Evolutionary conservation across 2,797 vertebrate genomes (phyloP), one percentile per base, ranked within the genome.

Genomic region (Echeneis naucrates): DNA sequence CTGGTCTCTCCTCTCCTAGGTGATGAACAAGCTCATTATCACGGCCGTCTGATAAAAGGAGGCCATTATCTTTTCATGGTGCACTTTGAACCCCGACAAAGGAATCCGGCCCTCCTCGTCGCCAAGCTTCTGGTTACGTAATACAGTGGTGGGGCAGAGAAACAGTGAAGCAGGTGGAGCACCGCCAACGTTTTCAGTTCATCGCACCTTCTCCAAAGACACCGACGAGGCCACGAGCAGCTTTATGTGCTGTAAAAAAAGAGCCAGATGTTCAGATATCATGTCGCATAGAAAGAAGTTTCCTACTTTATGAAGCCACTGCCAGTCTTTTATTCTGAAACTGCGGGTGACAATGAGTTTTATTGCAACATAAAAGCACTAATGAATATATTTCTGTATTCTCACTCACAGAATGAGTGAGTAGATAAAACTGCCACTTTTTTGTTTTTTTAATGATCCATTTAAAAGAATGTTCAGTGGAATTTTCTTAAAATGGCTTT

Each of bases 1-100:
- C 44, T 37, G 21, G 54, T 54, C 64, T 66, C 63, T 73, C 76
- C 68, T 83, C 82, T 72, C 40, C 7, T 37, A 59, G 78, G 81
- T 91, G 87, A 91, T 86, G 86, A 88, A 91, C 85, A 89, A 85
- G 85, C 89, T 91, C 91, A 88, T 92, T 89, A 88, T 84, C 72
- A 78, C 55, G 72, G 72, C 50, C 9, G 5, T 1, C 83, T 85
- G 86, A 89, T 92, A 87, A 87, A 89, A 92, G 75, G 70, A 74
- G 83, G 75, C 87, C 87, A 89, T 92, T 90, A 89, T 90, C 83
- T 81, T 72, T 30, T 61, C 83, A 44, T 30, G 1, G 58, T 11
- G 83, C 73, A 86, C 88, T 91, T 83, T 92, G 88, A 92, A 88
- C 90, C 75, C 80, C 55, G 80, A 77, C 72, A 77, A 64, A 90